Percentiles rank a stretch among this genome's conserved stretches.
These are phyloP conservation scores for Drosophila macrospina DNA, from an alignment of 2,888 invertebrate genomes.

Conservation along the genomic window DNA sequence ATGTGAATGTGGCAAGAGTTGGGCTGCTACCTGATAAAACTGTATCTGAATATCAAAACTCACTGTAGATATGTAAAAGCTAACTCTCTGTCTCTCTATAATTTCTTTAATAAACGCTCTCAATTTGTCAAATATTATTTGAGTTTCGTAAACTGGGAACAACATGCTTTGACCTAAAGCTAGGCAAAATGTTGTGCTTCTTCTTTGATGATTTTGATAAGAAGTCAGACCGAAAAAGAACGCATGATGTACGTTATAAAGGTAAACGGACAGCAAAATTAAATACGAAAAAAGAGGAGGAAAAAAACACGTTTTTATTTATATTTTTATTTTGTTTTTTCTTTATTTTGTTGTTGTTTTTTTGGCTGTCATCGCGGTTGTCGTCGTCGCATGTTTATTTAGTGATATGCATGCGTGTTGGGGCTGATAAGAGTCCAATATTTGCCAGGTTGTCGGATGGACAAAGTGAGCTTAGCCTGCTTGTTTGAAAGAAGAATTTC, in stretches of 20 bases:
- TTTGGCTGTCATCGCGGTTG: slow-evolving; percentile 44
- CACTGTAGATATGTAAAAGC: neutral
- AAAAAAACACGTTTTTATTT: slow-evolving; percentile 30
- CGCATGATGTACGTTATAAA: slow-evolving; percentile 52
- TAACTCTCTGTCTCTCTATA: no score
- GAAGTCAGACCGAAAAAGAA: slow-evolving; percentile 39
- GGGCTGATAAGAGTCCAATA: slow-evolving; percentile 64
- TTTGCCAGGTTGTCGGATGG: slow-evolving; percentile 50
- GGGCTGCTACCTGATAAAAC: slow-evolving; percentile 31
- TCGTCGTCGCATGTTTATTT: slow-evolving; percentile 47
- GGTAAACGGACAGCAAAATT: slow-evolving; percentile 41
- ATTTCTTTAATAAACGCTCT: no score
- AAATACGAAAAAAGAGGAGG: slow-evolving; percentile 28
- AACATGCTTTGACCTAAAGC: neutral
- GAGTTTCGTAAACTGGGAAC: slow-evolving; percentile 3
- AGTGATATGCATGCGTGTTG: slow-evolving; percentile 66
- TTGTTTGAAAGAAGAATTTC: slow-evolving; percentile 33
- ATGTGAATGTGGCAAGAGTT: slow-evolving; percentile 9
- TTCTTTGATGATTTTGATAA: slow-evolving; percentile 57
- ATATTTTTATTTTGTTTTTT: slow-evolving; percentile 17
- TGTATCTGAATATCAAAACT: neutral
- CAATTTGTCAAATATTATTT: no score
- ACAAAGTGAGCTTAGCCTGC: slow-evolving; percentile 41
- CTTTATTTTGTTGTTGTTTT: slow-evolving; percentile 29
- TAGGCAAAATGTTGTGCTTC: slow-evolving; percentile 18